These are phyloP conservation scores for Pterois miles DNA, from an alignment of 2,797 vertebrate genomes.

Conservation along the genomic window DNA sequence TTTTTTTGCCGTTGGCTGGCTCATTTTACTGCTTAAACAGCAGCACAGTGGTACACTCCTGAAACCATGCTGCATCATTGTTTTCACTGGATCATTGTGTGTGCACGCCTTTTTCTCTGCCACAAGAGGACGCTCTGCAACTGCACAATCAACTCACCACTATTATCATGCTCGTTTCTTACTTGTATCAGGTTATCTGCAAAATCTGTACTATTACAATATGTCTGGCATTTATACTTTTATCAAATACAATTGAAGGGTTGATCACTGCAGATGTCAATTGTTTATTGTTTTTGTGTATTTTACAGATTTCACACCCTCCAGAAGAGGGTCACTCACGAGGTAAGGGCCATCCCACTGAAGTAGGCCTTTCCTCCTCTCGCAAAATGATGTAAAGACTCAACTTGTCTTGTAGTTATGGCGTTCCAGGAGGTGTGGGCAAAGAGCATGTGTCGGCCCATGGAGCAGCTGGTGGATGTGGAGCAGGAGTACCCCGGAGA, in stretches of 20 bases:
- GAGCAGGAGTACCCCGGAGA: conserved; percentile 84
- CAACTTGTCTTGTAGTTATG: conserved; percentile 74
- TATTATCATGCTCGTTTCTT: neutral
- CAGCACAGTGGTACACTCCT: neutral
- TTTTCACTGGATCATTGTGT: conserved; percentile 4
- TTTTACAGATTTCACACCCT: conserved; percentile 47
- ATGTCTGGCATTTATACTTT: neutral
- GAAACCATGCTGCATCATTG: conserved; percentile 6
- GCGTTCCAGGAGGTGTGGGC: conserved; percentile 86
- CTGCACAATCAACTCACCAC: neutral
- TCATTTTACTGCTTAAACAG: conserved; percentile 31
- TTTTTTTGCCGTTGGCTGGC: conserved; percentile 2
- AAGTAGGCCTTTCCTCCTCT: neutral
- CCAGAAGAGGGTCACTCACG: conserved; percentile 2
- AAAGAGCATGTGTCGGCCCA: conserved; percentile 85
- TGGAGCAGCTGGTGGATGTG: conserved; percentile 88
- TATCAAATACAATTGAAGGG: accelerated
- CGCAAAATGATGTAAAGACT: neutral
- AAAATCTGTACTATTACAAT: neutral
- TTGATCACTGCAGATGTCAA: neutral
- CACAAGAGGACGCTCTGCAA: conserved; percentile 48
- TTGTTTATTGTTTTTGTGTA: neutral
- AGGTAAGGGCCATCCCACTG: conserved; percentile 48
- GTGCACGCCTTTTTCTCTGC: neutral
- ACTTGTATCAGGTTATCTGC: neutral